Percentiles rank a stretch among this genome's conserved stretches.
These are phyloP conservation scores for Cynodonichthys magdalenae DNA, from an alignment of 2,797 vertebrate species.

Conservation along the genomic window DNA sequence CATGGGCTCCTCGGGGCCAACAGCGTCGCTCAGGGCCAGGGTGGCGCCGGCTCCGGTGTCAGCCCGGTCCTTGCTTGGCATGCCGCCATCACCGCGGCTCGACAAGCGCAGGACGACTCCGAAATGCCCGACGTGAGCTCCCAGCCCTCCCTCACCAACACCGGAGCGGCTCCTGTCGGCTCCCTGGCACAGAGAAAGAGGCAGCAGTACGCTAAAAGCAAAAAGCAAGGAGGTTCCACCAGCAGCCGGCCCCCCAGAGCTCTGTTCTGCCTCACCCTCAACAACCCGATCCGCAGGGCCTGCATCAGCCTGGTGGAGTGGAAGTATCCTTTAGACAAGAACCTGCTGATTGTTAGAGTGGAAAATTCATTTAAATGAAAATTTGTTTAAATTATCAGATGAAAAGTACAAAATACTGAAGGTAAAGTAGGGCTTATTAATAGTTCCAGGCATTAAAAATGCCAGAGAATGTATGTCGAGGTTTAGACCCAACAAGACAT, in stretches of 20 bases:
- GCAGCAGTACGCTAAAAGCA: conserved; percentile 98
- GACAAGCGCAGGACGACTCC: conserved; percentile 86
- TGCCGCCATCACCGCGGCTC: conserved; percentile 91
- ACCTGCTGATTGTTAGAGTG: background rate
- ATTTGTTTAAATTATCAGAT: too few relatives aligned
- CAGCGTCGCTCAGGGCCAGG: conserved; percentile 30
- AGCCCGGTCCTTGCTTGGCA: conserved; percentile 89
- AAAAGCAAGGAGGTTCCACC: conserved; percentile 94
- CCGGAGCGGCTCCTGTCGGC: conserved; percentile 83
- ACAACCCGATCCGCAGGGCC: conserved; percentile 97
- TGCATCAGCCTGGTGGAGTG: conserved; percentile 99
- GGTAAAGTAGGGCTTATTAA: background rate
- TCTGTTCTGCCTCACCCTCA: conserved; percentile 97
- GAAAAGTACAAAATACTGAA: background rate
- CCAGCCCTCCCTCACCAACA: conserved; percentile 58
- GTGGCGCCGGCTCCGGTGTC: conserved; percentile 59
- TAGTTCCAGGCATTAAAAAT: background rate
- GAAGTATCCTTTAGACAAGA: conserved; percentile 93
- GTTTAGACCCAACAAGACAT: too few relatives aligned
- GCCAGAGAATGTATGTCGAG: too few relatives aligned
- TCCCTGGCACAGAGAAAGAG: conserved; percentile 96
- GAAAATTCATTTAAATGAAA: too few relatives aligned
- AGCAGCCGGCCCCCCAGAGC: conserved; percentile 95
- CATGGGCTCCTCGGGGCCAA: conserved; percentile 63
- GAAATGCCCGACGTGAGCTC: conserved; percentile 84